Percentiles rank a stretch among this genome's conserved stretches.
These are phyloP conservation scores for Agrochola litura DNA, from an alignment of 2,888 invertebrate genomes.

Conservation along the genomic window DNA sequence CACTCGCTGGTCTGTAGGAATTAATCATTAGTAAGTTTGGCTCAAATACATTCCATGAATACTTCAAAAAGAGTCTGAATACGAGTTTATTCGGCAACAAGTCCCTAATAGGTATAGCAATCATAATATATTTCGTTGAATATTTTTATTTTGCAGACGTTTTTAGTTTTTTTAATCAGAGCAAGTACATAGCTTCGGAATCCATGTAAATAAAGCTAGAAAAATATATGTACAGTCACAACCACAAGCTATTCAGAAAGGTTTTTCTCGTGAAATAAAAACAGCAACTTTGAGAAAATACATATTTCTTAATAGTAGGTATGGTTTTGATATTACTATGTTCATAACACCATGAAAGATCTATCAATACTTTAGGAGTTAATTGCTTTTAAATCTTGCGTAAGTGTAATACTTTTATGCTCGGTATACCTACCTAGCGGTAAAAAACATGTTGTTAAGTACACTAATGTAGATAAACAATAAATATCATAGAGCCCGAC, in stretches of 20 bases:
- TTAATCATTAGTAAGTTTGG: constrained; percentile 21
- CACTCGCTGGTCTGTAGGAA: constrained; percentile 24
- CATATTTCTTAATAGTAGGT: neutral
- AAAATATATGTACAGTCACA: constrained; percentile 1
- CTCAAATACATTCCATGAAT: neutral
- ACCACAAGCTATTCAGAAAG: neutral
- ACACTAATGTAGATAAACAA: constrained; percentile 54
- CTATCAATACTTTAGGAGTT: neutral
- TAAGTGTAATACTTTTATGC: no score
- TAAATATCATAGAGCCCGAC: constrained; percentile 53
- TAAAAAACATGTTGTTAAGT: constrained; percentile 45
- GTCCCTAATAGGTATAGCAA: neutral
- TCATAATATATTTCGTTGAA: neutral
- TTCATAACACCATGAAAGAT: neutral
- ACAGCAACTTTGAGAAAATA: neutral
- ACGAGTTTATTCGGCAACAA: constrained; percentile 13
- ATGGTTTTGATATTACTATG: no score
- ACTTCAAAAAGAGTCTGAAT: constrained; percentile 6
- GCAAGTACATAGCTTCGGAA: neutral
- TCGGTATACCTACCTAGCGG: neutral
- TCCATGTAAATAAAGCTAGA: constrained; percentile 8
- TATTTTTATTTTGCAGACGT: neutral
- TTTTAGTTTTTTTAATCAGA: constrained; percentile 17
- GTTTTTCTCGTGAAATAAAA: neutral
- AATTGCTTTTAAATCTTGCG: neutral